phyloP scores from a whole-genome alignment of 1,140 invertebrate species.

The Sycobia sp. region DNA sequence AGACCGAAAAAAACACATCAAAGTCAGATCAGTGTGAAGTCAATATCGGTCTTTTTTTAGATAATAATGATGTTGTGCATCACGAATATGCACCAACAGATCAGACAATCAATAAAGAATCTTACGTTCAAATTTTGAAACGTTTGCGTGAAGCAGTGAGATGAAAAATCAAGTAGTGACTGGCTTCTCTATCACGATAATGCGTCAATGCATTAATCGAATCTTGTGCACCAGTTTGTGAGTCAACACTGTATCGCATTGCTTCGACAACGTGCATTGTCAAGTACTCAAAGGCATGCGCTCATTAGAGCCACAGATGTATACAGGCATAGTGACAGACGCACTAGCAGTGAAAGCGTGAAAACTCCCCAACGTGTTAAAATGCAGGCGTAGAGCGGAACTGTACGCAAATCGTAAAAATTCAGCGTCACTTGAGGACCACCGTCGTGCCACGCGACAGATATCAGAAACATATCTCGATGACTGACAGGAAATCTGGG shows the following conservation, averaged over 20 bases:
- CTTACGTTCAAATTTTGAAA: no score
- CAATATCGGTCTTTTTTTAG: neutral
- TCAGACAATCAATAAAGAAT: slow-evolving; percentile 21
- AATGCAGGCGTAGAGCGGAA: no score
- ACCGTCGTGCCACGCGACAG: no score
- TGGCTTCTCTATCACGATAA: slow-evolving; percentile 49
- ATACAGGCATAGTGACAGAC: no score
- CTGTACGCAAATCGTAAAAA: no score
- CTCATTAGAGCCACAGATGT: no score
- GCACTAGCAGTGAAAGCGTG: no score
- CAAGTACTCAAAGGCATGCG: no score
- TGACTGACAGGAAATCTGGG: no score
- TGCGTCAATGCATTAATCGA: slow-evolving; percentile 38
- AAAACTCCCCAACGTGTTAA: no score
- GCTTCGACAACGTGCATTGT: slow-evolving; percentile 41
- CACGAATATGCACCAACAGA: slow-evolving; percentile 19
- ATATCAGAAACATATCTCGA: no score
- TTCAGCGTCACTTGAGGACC: no score
- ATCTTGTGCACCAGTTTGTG: slow-evolving; percentile 38
- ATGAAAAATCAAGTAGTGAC: slow-evolving; percentile 34
- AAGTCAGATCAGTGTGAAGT: neutral
- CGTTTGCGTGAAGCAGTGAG: slow-evolving; percentile 20
- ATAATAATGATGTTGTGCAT: slow-evolving; percentile 5
- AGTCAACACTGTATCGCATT: slow-evolving; percentile 38
- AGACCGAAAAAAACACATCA: slow-evolving; percentile 13